Base-by-base conservation (phyloP, 1,140 invertebrate genomes). In the Orius insidiosus region DNA sequence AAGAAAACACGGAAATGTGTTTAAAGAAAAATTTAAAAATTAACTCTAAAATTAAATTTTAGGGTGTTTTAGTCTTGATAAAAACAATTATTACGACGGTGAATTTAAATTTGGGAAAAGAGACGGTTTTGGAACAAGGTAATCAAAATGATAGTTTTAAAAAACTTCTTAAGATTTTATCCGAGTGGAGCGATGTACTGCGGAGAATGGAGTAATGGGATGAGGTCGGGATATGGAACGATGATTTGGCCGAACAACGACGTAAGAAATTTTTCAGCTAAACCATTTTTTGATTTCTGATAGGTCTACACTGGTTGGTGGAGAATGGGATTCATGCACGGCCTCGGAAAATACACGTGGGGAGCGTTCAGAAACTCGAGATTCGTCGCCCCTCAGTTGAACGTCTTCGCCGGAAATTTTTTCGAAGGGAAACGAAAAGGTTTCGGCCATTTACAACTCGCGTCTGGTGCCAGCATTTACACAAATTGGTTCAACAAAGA, bases 171-270 rank as follows among this genome's bases (percentile, higher is more conserved):
- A 3, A 15, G 24, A 24, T 24, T 36, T 36, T 15, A 15, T 52
- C 66, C 68, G 3, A 59, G 65, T 24, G 56, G 58, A 18, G 62
- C 60, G 16, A 66, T 58, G 4, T 74, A 73, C 48, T 56, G 63
- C 52, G 72, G 72, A 14, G 52, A 63, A 9, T 74, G 70, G 70
- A 53, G 60, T 4, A 50, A 60, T 19, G 65, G 68, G 38, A 56
- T 58, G 32, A 60, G 62, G 47, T 55, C 69, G 50, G 71, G 72
- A 10, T 56, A 63, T 52, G 72, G 72, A 47, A 61, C 64, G 10
- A 70, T 72, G 67, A 60, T 67, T 48, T 69, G 66, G 64, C 56
- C 60, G 31, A 71, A 70, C 54, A 61, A 64, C 46, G 69, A 72
- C 56, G 69, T 71, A 58, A 61, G 61, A 30, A 37, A 59, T 49